A percentile compares a stretch with the other conserved stretches of the same genome.
These are phyloP conservation scores for Thymelicus acteon DNA, from an alignment of 2,888 invertebrate species.

Conservation along the genomic window DNA sequence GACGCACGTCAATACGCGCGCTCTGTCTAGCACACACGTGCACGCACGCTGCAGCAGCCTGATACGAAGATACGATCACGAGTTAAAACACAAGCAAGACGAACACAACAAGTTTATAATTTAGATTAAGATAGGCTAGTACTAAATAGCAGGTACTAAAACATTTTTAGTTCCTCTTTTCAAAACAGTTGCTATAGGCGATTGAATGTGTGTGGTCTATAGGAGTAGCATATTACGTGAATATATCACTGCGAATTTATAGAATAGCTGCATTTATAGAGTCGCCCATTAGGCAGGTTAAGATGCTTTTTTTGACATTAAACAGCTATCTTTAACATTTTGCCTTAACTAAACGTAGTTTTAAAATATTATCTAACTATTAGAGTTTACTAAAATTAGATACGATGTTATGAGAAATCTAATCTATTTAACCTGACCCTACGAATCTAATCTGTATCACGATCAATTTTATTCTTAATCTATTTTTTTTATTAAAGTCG, in stretches of 20 bases:
- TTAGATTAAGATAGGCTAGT: not conserved
- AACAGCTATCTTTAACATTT: constrained; percentile 7
- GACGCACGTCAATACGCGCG: too few relatives aligned
- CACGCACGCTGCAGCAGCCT: too few relatives aligned
- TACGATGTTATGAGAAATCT: constrained; percentile 7
- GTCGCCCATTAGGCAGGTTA: constrained; percentile 3
- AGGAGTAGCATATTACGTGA: not conserved
- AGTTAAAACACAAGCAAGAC: too few relatives aligned
- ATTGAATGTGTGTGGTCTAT: not conserved
- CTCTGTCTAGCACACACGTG: too few relatives aligned
- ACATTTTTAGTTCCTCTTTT: not conserved
- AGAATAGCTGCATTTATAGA: constrained; percentile 10
- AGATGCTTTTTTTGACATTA: constrained; percentile 5
- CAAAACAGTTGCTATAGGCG: constrained; percentile 8
- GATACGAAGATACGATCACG: too few relatives aligned
- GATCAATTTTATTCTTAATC: not conserved
- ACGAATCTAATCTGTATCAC: not conserved
- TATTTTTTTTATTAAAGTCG: not conserved
- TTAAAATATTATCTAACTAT: constrained; percentile 6
- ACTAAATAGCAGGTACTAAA: not conserved
- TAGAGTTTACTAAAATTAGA: constrained; percentile 3
- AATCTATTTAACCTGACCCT: not conserved
- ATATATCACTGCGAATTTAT: constrained; percentile 8
- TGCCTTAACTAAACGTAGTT: constrained; percentile 7
- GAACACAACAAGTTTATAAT: too few relatives aligned